Evolutionary conservation across 2,113 vertebrate genomes (phyloP).

Genomic region (Sorex araneus): DNA sequence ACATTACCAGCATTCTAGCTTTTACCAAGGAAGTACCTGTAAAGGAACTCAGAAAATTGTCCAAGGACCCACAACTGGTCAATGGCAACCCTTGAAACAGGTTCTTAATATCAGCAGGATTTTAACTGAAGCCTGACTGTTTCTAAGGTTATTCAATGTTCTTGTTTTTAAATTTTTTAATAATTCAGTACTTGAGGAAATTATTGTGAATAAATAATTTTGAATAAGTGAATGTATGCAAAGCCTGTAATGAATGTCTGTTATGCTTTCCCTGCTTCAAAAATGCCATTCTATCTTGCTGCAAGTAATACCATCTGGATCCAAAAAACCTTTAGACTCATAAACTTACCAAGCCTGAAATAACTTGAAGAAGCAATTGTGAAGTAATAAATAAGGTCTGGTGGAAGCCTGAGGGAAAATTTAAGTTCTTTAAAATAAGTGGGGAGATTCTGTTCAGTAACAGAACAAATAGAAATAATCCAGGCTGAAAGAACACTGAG

Average conservation of each 20-base stretch:
- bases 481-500: slow-evolving; percentile 53
- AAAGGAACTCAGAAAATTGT: neutral
- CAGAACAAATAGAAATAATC: slow-evolving; percentile 68
- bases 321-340: slow-evolving; percentile 42
- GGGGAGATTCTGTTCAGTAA: slow-evolving; percentile 44
- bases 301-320: slow-evolving; percentile 52
- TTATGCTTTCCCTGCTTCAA: neutral
- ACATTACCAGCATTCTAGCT: neutral
- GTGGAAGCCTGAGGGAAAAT: slow-evolving; percentile 55
- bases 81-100: neutral
- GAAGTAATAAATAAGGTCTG: slow-evolving; percentile 60
- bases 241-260: slow-evolving; percentile 46
- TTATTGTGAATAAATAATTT: neutral
- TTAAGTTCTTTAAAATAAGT: slow-evolving; percentile 69
- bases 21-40: neutral
- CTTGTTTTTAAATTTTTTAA: neutral
- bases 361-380: slow-evolving; percentile 47
- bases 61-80: neutral
- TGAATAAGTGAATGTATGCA: slow-evolving; percentile 17
- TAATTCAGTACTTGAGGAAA: neutral
- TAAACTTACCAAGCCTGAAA: slow-evolving; percentile 36
- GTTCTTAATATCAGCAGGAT: slow-evolving; percentile 18
- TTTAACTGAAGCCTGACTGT: neutral
- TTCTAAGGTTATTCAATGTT: neutral
- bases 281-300: neutral